Percentiles rank a stretch among this genome's conserved stretches.
These are phyloP conservation scores for Stomorhina lunata DNA, from an alignment of 2,888 invertebrate genomes.

Conservation along the genomic window DNA sequence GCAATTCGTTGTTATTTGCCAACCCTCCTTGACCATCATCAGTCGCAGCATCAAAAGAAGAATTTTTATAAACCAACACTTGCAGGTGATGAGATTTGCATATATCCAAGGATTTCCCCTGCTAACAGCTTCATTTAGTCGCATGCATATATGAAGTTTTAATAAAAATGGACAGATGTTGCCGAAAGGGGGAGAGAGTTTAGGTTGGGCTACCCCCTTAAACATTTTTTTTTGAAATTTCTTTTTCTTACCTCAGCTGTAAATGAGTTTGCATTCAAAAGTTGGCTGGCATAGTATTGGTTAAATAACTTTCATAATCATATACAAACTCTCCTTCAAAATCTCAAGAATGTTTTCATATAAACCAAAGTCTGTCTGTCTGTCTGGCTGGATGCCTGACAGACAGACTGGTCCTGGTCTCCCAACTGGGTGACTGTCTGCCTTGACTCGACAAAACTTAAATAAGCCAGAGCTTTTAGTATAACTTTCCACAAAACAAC, in stretches of 20 bases:
- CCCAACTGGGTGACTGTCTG: conserved; percentile 51
- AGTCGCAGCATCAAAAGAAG: neutral
- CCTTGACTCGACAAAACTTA: conserved; percentile 19
- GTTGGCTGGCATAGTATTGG: conserved; percentile 50
- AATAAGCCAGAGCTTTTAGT: neutral
- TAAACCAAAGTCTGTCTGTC: too few relatives aligned
- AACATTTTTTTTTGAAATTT: conserved; percentile 8
- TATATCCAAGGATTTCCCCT: neutral
- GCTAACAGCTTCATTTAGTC: conserved; percentile 32
- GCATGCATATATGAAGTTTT: conserved; percentile 6
- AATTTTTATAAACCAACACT: neutral
- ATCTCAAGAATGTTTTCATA: conserved; percentile 39
- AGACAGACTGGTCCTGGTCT: too few relatives aligned
- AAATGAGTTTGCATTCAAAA: conserved; percentile 55
- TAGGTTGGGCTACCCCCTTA: neutral
- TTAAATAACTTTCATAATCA: conserved; percentile 56
- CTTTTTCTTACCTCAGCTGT: neutral
- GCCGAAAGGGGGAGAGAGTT: neutral
- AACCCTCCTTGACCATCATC: conserved; percentile 27
- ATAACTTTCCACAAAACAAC: neutral
- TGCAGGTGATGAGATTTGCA: neutral
- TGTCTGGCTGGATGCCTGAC: conserved; percentile 54
- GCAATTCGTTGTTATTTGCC: neutral
- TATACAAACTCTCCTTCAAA: conserved; percentile 46
- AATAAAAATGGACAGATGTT: conserved; percentile 20